Evolutionary conservation across 1,140 invertebrate genomes (phyloP), one percentile per base, ranked within the genome.

Genomic region (Drosophila truncata): DNA sequence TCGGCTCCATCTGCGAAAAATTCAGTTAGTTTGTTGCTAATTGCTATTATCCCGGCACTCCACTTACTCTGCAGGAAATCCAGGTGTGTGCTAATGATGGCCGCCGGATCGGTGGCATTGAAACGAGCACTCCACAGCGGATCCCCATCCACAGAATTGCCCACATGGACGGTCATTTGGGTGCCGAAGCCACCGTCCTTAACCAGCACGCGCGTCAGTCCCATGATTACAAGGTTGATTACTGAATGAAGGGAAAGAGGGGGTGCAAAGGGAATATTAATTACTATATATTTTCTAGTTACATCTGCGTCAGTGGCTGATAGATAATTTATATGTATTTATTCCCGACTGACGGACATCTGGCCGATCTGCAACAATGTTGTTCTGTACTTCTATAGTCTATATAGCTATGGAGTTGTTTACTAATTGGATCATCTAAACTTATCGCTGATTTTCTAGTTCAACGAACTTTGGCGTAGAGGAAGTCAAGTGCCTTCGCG

Each of bases 81-180:
- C 64, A 96, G 93, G 93, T 98, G 97, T 2, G 96, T 95, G 67
- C 95, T 94, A 52, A 96, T 94, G 54, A 98, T 95, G 37, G 96
- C 96, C 18, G 96, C 94, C 5, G 96, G 96, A 92, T 97, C 93
- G 2, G 95, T 95, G 59, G 95, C 94, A 42, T 98, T 93, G 84
- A 97, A 96, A 57, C 96, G 78, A 2, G 97, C 95, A 76, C 96
- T 97, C 97, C 97, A 98, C 6, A 98, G 92, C 4, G 97, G 96
- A 92, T 97, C 95, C 2, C 95, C 95, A 82, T 96, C 96, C 49
- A 96, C 95, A 11, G 94, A 94, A 78, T 95, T 93, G 2, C 94
- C 94, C 7, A 96, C 95, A 91, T 97, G 95, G 33, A 95, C 95
- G 11, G 95, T 95, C 77, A 97, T 93, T 92, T 97, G 96, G 18